Evolutionary conservation across 2,888 invertebrate species (phyloP), one percentile per base, ranked within the genome.

Genomic region (Cosmorhoe ocellata): DNA sequence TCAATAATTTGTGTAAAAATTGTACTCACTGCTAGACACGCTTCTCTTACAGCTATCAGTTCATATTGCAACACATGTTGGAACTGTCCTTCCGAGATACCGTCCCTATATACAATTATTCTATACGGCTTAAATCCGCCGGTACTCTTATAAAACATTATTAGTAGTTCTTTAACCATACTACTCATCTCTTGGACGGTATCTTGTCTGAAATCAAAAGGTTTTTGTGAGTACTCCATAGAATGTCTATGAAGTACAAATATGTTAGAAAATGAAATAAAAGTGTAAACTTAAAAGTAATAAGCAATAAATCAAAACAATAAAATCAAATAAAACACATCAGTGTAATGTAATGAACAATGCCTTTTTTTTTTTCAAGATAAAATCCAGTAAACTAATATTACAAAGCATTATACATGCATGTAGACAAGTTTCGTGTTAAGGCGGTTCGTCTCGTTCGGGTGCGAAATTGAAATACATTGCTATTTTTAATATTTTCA

Each of bases 111-210:
- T 77, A 99, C 94, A 76, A 99, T 99, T 80, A 99, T 99, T 58
- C 99, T 94, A 81, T 98, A 98, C 14, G 99, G 99, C 88, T 99
- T 99, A 91, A 99, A 99, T 54, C 99, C 97, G 61, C 98, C 97
- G 24, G 99, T 99, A 68, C 98, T 98, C 88, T 98, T 98, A 92
- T 99, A 99, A 91, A 99, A 99, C 96, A 99, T 99, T 58, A 99
- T 95, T 57, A 99, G 92, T 65, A 99, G 91, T 86, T 99, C 99
- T 65, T 95, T 93, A 66, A 99, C 99, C 99, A 99, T 99, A 67
- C 97, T 97, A 80, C 98, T 97, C 72, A 99, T 93, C 88, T 99
- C 99, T 83, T 98, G 98, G 62, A 99, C 99, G 70, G 99, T 98
- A 91, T 99, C 99, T 89, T 99, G 99, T 61, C 99, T 92, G 81